Conservation (phyloP, 2,888 invertebrate species). For the Rhingia rostrata region DNA sequence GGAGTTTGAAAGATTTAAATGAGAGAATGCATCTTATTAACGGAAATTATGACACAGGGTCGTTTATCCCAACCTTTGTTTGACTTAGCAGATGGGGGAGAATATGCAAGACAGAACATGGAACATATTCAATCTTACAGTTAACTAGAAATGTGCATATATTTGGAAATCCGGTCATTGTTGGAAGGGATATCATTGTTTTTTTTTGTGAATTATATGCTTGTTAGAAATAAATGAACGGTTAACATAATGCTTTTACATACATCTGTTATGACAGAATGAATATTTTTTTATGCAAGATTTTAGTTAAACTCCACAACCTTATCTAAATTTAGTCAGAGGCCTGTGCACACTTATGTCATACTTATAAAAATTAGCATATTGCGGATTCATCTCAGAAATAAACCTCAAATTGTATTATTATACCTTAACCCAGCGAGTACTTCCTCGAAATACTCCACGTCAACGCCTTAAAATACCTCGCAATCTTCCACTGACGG, state of each 20-base stretch:
- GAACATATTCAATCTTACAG: neutral
- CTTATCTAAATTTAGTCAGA: neutral
- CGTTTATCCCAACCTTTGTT: conserved; percentile 37
- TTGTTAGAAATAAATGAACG: too few species aligned
- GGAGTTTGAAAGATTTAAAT: conserved; percentile 15
- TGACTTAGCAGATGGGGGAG: conserved; percentile 31
- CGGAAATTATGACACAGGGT: conserved; percentile 47
- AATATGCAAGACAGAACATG: neutral
- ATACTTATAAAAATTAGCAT: neutral
- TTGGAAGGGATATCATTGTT: too few species aligned
- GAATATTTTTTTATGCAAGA: too few species aligned
- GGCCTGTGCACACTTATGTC: neutral
- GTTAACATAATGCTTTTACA: too few species aligned
- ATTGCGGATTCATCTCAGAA: neutral
- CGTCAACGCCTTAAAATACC: neutral
- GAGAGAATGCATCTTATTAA: conserved; percentile 66
- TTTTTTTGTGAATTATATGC: too few species aligned
- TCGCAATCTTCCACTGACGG: conserved; percentile 35
- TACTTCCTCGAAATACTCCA: neutral
- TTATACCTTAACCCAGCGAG: neutral
- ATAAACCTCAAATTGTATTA: conserved; percentile 10
- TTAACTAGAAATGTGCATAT: neutral
- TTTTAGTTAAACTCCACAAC: too few species aligned
- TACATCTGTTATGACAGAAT: too few species aligned
- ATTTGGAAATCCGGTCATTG: neutral